Base-by-base conservation (phyloP, 2,113 vertebrate species). In the Glaucidium brasilianum region DNA sequence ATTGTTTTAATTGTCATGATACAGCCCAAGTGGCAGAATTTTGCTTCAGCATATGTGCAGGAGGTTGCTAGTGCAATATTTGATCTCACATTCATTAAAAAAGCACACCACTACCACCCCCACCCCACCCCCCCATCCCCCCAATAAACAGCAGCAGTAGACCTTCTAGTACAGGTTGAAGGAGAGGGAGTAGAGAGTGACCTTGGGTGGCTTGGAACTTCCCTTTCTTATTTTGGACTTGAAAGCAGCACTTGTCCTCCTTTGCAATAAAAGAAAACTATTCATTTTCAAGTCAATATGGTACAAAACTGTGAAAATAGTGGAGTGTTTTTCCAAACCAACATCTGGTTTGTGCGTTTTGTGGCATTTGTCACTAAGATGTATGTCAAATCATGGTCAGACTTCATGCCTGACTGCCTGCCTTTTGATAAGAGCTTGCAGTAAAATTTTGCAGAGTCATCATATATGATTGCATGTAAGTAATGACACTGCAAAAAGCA, bases 311-410 rank as follows among this genome's bases (percentile, higher is more conserved):
- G 26, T 16, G 8, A 29, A 59, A 59, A 77, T 26, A 8, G 45
- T 3, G 1, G 3, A 0, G 2, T 6, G 35, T 23, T 21, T 17
- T 37, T 6, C 12, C 12, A 55, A 69, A 39, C 8, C 5, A 60
- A 6, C 6, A 27, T 60, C 37, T 37, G 5, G 45, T 83, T 62
- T 60, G 7, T 34, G 29, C 12, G 8, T 43, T 43, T 43, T 45
- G 30, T 68, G 58, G 21, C 14, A 12, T 63, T 58, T 52, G 21
- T 37, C 15, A 27, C 22, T 37, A 58, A 19, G 30, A 6, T 52
- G 17, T 30, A 17, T 26, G n/a, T 50, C 23, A 49, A 5, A 19
- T 69, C 0, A 2, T 25, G 35, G 50, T 30, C 18, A n/a, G 41
- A 32, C 12, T 10, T 74, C 22, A 30, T 41, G 17, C 60, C 43